Percentiles rank a stretch among this genome's conserved stretches.
Evolutionary conservation across 2,113 vertebrate genomes (phyloP).

Genomic region (Aegithalos caudatus): DNA sequence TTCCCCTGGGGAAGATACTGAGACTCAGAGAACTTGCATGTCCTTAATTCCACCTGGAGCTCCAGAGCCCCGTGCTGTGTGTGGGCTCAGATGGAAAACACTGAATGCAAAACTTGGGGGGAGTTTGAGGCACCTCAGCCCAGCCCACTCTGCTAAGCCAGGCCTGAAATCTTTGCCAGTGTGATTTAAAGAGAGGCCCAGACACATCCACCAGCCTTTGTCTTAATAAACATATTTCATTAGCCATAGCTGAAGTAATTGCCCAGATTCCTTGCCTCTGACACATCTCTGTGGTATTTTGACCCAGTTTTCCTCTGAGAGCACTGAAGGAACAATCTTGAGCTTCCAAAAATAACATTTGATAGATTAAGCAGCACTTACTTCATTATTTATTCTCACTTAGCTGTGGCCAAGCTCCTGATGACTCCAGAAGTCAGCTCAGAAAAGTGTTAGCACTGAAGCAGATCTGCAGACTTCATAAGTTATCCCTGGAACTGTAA

Average conservation of each 20-base stretch:
- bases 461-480: background rate
- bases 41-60: background rate
- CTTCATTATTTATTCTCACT: background rate
- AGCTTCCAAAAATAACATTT: constrained; percentile 2
- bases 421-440: background rate
- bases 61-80: fast-evolving
- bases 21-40: background rate
- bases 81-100: background rate
- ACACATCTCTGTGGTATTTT: background rate
- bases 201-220: background rate
- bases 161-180: background rate
- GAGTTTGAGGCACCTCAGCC: background rate
- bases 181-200: background rate
- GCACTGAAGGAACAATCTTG: background rate
- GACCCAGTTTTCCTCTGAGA: background rate
- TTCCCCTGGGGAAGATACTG: background rate
- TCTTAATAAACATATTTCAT: background rate
- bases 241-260: background rate
- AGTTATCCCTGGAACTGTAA: background rate
- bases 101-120: background rate
- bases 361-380: background rate
- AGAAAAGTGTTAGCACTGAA: background rate
- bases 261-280: background rate
- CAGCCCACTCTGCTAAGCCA: background rate
- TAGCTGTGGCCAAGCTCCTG: background rate